Percentiles rank a stretch among this genome's conserved stretches.
Conservation (phyloP, 2,888 invertebrate genomes). For the Tachina fera region DNA sequence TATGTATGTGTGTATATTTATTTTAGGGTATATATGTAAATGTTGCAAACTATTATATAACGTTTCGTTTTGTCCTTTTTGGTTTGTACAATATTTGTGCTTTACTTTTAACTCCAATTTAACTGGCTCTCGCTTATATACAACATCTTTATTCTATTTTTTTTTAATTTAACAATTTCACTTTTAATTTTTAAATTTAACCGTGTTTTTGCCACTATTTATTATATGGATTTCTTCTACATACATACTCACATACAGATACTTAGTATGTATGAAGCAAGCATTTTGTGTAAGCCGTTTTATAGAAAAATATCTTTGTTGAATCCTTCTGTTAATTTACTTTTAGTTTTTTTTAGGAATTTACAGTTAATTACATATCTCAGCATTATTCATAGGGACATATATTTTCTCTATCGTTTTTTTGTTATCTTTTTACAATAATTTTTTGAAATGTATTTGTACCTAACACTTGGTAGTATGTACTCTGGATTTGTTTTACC, state of each 20-base stretch:
- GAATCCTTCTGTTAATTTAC: constrained; percentile 19
- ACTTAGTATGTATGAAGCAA: constrained; percentile 16
- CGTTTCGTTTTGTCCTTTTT: constrained; percentile 25
- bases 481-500: constrained; percentile 65
- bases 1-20: constrained; percentile 18
- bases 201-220: constrained; percentile 1
- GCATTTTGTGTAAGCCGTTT: constrained; percentile 64
- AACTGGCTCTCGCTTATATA: constrained; percentile 63
- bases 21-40: constrained; percentile 1
- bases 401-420: constrained; percentile 50
- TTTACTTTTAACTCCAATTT: constrained; percentile 70
- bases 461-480: constrained; percentile 59
- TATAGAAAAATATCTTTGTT: constrained; percentile 65
- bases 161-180: constrained; percentile 21
- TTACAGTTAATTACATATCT: constrained; percentile 69
- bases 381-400: constrained; percentile 70
- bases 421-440: constrained; percentile 23
- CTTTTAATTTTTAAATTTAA: constrained; percentile 14
- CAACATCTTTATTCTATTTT: constrained; percentile 32
- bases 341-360: constrained; percentile 60
- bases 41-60: constrained; percentile 4
- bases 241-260: not conserved
- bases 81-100: constrained; percentile 71
- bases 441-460: constrained; percentile 61
- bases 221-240: constrained; percentile 8